Evolutionary conservation across 2,113 vertebrate genomes (phyloP).

Genomic region (Cranoglanis bouderius): DNA sequence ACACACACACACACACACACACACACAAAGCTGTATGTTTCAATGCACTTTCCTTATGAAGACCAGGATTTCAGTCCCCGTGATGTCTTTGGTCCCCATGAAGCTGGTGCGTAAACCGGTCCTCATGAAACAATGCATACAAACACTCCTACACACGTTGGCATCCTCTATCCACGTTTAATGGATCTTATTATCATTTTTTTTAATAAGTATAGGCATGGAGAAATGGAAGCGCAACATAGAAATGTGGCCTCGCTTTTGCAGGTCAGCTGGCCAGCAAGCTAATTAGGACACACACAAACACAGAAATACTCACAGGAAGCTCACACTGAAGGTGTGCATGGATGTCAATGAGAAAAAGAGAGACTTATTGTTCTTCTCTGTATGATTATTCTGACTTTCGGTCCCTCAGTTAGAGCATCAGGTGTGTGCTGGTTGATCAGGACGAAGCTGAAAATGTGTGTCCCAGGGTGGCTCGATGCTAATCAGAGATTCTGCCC

Average conservation of each 20-base stretch:
- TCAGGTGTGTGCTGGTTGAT: conserved; percentile 9
- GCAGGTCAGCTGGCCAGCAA: neutral
- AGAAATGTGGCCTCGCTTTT: neutral
- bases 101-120: neutral
- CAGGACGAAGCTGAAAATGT: neutral
- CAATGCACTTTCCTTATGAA: neutral
- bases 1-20: neutral
- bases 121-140: neutral
- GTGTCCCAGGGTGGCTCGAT: neutral
- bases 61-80: neutral
- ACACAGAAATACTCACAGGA: neutral
- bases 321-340: neutral
- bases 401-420: neutral
- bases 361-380: neutral
- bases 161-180: neutral
- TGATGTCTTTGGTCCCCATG: neutral
- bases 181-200: neutral
- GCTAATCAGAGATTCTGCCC: conserved; percentile 18
- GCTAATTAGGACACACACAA: neutral
- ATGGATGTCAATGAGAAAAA: neutral
- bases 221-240: neutral
- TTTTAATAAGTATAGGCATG: neutral
- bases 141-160: neutral
- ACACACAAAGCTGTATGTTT: neutral
- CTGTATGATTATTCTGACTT: neutral